Evolutionary conservation across 2,888 invertebrate species (phyloP).

Genomic region (Pseudococcus longispinus): DNA sequence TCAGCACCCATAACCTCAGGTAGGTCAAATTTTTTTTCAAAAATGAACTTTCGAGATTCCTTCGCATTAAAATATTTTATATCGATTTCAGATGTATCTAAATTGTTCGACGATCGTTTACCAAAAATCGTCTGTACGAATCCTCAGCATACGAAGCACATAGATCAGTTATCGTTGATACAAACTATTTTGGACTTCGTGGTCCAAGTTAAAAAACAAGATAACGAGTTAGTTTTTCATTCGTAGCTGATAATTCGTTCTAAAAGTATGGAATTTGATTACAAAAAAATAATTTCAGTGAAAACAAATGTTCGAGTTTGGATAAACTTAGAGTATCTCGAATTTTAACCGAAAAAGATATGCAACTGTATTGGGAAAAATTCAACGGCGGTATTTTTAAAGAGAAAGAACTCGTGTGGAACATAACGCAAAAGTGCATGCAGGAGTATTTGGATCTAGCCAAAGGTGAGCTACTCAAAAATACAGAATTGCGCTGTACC

Average conservation of each 20-base stretch:
- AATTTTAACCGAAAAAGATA: conserved; percentile 6
- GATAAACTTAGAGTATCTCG: conserved; percentile 19
- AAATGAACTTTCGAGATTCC: background rate
- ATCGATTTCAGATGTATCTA: background rate
- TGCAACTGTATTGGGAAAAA: conserved; percentile 9
- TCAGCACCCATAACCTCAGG: background rate
- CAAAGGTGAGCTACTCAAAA: background rate
- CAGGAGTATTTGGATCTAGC: background rate
- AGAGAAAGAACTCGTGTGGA: conserved; percentile 28
- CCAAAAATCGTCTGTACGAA: background rate
- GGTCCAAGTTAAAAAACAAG: background rate
- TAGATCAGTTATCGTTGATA: conserved; percentile 2
- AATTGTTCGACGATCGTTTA: background rate
- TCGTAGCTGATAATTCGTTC: background rate
- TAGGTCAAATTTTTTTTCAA: background rate
- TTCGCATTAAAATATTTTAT: too few species aligned
- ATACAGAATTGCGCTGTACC: background rate
- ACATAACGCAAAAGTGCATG: background rate
- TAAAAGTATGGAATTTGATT: background rate
- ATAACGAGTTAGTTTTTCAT: background rate
- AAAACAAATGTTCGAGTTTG: background rate
- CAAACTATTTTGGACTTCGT: background rate
- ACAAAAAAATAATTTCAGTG: background rate
- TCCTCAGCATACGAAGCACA: background rate
- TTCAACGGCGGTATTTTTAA: background rate